Evolutionary conservation across 2,888 invertebrate species (phyloP).

Genomic region (Heliconius ethilla): DNA sequence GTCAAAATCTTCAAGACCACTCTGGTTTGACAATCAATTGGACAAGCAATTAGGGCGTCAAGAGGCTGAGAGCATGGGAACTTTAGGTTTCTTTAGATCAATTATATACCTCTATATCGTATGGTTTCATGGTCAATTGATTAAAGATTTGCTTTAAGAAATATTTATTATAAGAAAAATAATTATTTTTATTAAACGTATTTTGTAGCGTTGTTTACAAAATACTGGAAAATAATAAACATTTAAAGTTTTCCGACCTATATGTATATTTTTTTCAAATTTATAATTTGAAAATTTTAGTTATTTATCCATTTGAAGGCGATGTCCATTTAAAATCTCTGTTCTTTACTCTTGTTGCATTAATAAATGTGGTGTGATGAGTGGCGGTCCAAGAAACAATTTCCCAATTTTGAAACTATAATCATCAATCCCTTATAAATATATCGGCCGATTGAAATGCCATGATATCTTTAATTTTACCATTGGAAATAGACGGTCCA

Average conservation of each 20-base stretch:
- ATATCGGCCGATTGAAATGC: too few species aligned
- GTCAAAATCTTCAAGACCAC: slow-evolving; percentile 54
- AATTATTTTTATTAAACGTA: neutral
- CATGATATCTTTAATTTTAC: neutral
- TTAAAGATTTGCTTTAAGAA: neutral
- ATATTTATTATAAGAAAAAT: neutral
- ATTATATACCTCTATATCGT: slow-evolving; percentile 17
- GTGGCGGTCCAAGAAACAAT: too few species aligned
- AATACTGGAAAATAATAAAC: too few species aligned
- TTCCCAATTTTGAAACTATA: too few species aligned
- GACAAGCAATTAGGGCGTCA: slow-evolving; percentile 49
- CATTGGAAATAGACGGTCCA: neutral
- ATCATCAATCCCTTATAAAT: too few species aligned
- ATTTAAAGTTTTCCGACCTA: too few species aligned
- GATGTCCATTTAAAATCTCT: too few species aligned
- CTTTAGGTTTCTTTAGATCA: slow-evolving; percentile 31
- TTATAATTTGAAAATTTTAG: too few species aligned
- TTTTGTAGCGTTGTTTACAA: neutral
- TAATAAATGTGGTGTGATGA: too few species aligned
- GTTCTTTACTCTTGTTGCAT: too few species aligned
- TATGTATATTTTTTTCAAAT: too few species aligned
- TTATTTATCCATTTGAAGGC: too few species aligned
- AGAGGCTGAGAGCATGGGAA: slow-evolving; percentile 46
- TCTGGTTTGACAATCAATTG: slow-evolving; percentile 50
- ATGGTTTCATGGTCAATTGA: slow-evolving; percentile 12